A percentile compares a stretch with the other conserved stretches of the same genome.
Conservation (phyloP, 2,888 invertebrate species). For the Oscheius sp. region DNA sequence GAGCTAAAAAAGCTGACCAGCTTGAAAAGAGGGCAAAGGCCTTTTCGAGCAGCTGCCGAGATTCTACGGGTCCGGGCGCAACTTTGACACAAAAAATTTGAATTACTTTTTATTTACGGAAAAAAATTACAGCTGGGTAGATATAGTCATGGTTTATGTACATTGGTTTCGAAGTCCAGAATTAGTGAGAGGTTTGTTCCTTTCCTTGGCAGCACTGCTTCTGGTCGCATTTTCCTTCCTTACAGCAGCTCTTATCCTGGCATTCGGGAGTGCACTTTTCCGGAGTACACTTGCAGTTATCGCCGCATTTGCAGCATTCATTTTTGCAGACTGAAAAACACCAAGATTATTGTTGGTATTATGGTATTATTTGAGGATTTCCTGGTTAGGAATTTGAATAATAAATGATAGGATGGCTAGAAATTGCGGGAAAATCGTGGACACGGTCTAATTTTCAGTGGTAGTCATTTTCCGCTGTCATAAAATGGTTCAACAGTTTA, state of each 20-base stretch:
- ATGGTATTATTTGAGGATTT: no score
- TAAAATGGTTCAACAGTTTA: no score
- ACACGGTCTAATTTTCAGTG: no score
- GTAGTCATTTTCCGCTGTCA: no score
- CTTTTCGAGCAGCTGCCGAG: background rate
- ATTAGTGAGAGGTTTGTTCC: background rate
- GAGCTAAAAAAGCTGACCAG: conserved; percentile 5
- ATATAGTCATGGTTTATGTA: no score
- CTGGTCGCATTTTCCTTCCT: conserved; percentile 26
- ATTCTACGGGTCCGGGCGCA: background rate
- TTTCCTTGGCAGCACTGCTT: background rate
- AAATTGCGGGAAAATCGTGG: no score
- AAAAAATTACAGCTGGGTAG: no score
- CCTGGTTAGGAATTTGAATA: no score
- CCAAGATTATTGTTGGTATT: background rate
- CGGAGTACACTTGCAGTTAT: conserved; percentile 25
- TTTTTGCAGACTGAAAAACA: conserved; percentile 22
- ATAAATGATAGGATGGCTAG: no score
- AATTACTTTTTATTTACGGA: no score
- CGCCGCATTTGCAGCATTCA: conserved; percentile 31
- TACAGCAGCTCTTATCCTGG: conserved; percentile 23
- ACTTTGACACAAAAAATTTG: no score
- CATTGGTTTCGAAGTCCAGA: background rate
- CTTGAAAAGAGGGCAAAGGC: background rate
- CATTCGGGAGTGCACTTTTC: conserved; percentile 28